Conservation (phyloP, 2,113 vertebrate genomes). For the Leucosticte australis region DNA sequence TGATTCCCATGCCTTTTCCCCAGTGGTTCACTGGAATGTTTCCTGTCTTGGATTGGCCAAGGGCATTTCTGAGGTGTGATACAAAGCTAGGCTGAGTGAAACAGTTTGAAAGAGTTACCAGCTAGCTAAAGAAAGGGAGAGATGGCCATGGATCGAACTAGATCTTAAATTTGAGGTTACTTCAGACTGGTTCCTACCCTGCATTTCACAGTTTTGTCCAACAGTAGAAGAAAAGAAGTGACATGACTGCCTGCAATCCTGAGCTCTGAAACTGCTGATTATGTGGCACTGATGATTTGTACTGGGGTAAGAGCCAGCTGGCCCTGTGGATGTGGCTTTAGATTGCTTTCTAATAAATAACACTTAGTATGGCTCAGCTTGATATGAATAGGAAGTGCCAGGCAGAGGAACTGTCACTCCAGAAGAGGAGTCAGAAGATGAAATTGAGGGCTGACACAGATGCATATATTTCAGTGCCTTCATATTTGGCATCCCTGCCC, state of each 20-base stretch:
- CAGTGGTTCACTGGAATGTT: neutral
- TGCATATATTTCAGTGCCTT: conserved; percentile 20
- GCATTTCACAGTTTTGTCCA: neutral
- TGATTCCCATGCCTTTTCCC: neutral
- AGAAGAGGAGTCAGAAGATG: conserved; percentile 17
- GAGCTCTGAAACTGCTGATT: neutral
- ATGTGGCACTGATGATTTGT: neutral
- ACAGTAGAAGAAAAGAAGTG: neutral
- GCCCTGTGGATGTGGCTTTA: neutral
- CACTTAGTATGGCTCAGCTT: neutral
- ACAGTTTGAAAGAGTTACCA: neutral
- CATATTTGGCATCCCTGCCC: neutral
- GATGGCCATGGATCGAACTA: neutral
- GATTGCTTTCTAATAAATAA: neutral
- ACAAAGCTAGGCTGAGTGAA: neutral
- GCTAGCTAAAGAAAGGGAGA: neutral
- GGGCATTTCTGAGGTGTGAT: neutral
- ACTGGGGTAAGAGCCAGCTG: neutral
- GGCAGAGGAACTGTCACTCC: neutral
- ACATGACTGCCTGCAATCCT: neutral
- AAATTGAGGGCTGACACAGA: neutral
- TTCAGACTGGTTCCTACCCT: neutral
- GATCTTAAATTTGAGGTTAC: neutral
- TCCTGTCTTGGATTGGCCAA: neutral
- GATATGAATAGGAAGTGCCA: neutral